Percentiles rank a stretch among this genome's conserved stretches.
phyloP scores from a whole-genome alignment of 2,888 invertebrate genomes.

The Tinea semifulvella region DNA sequence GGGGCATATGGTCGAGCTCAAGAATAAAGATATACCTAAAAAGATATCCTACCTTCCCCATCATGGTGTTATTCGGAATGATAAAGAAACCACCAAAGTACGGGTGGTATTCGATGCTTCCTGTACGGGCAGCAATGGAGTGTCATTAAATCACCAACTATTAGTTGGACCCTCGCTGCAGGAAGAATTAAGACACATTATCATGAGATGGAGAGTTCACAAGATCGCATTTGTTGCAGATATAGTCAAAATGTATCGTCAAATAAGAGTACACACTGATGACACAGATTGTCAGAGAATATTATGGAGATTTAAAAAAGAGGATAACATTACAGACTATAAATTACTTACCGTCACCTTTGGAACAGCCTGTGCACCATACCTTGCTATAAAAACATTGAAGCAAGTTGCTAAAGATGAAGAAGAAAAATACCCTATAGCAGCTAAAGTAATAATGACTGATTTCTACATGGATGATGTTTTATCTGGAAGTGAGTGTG shows the following conservation, averaged over 20 bases:
- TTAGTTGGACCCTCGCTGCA: no score
- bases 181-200: slow-evolving; percentile 21
- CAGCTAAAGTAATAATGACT: slow-evolving; percentile 14
- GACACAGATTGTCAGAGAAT: slow-evolving; percentile 22
- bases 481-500: slow-evolving; percentile 4
- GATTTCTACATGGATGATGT: slow-evolving; percentile 13
- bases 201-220: slow-evolving; percentile 23
- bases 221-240: slow-evolving; percentile 21
- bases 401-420: slow-evolving; percentile 20
- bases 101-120: no score
- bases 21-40: no score
- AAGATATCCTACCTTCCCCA: no score
- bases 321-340: slow-evolving; percentile 17
- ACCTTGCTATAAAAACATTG: slow-evolving; percentile 20
- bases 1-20: no score
- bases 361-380: slow-evolving; percentile 22
- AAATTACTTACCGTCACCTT: slow-evolving; percentile 20
- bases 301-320: slow-evolving; percentile 18
- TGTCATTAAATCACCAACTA: no score
- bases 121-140: no score
- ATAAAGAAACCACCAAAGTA: no score
- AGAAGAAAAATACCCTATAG: slow-evolving; percentile 16
- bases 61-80: no score
- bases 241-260: slow-evolving; percentile 24
- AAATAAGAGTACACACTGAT: slow-evolving; percentile 17